Evolutionary conservation across 2,113 vertebrate species (phyloP), one percentile per base, ranked within the genome.

Genomic region (Tricholaema leucomelas): DNA sequence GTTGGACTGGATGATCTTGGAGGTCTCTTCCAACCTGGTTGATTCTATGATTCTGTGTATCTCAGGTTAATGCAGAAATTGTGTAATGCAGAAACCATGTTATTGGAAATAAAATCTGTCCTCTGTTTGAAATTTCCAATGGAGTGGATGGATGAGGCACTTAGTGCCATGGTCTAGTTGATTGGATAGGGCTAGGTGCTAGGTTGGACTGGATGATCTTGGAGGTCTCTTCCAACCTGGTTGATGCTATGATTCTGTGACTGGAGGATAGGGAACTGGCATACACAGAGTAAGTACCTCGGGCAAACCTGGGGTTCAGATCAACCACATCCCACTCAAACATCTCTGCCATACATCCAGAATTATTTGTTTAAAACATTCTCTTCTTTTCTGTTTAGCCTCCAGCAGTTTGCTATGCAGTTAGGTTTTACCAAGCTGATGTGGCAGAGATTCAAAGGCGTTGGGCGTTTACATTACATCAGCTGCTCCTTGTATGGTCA

Each of bases 1-100:
- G n/a, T n/a, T n/a, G n/a, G n/a, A n/a, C n/a, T n/a, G n/a, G n/a
- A n/a, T n/a, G n/a, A n/a, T n/a, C n/a, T n/a, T n/a, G n/a, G n/a
- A n/a, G n/a, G n/a, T n/a, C n/a, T n/a, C n/a, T n/a, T n/a, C n/a
- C n/a, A n/a, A n/a, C n/a, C n/a, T n/a, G n/a, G n/a, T n/a, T n/a
- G n/a, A n/a, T n/a, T n/a, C n/a, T n/a, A n/a, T n/a, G n/a, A n/a
- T n/a, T n/a, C n/a, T n/a, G n/a, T 44, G 8, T 58, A 56, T 50
- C 55, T 93, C 1, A 2, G 25, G 12, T 55, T 88, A 70, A 46
- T 50, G 8, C 4, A 67, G 71, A 90, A 72, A 7, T 30, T 50
- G 6, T 74, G 23, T 58, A 30, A n/a, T n/a, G n/a, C n/a, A n/a
- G n/a, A n/a, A 91, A 18, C 15, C 0, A 1, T 1, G n/a, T n/a